A percentile compares a stretch with the other conserved stretches of the same genome.
These are phyloP conservation scores for Eubasilissa regina DNA, from an alignment of 1,140 invertebrate genomes.

Conservation along the genomic window DNA sequence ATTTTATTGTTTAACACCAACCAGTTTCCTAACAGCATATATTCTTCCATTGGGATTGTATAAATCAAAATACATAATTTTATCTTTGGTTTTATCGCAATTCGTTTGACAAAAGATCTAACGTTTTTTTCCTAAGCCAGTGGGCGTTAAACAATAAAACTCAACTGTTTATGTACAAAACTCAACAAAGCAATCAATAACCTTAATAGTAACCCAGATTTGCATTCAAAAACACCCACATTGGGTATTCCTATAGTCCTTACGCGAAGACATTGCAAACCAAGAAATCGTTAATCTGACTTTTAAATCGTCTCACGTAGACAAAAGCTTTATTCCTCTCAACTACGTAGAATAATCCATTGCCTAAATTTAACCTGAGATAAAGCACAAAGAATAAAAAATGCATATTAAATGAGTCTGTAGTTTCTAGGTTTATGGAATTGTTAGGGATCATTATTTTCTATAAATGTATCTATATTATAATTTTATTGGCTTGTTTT, in stretches of 20 bases:
- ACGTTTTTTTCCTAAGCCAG: too few relatives aligned
- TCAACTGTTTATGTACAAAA: too few relatives aligned
- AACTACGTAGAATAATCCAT: neutral
- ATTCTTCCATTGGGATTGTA: too few relatives aligned
- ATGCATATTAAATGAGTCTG: conserved; percentile 13
- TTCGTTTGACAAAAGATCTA: too few relatives aligned
- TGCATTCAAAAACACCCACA: conserved; percentile 22
- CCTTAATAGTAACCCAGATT: conserved; percentile 21
- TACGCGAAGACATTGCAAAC: conserved; percentile 10
- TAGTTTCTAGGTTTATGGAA: neutral
- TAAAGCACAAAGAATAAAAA: neutral
- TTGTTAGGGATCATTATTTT: too few relatives aligned
- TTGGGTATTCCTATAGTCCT: conserved; percentile 2
- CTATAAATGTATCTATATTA: too few relatives aligned
- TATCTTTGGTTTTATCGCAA: too few relatives aligned
- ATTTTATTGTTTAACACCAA: too few relatives aligned
- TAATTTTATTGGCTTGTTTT: too few relatives aligned
- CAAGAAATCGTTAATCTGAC: conserved; percentile 50
- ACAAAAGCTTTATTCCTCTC: conserved; percentile 13
- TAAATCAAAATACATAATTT: too few relatives aligned
- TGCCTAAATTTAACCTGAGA: conserved; percentile 9
- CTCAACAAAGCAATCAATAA: neutral
- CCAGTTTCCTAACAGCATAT: too few relatives aligned
- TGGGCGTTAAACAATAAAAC: too few relatives aligned
- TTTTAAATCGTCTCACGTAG: conserved; percentile 57